Evolutionary conservation across 2,888 invertebrate genomes (phyloP).

Genomic region (Papilio gigon): DNA sequence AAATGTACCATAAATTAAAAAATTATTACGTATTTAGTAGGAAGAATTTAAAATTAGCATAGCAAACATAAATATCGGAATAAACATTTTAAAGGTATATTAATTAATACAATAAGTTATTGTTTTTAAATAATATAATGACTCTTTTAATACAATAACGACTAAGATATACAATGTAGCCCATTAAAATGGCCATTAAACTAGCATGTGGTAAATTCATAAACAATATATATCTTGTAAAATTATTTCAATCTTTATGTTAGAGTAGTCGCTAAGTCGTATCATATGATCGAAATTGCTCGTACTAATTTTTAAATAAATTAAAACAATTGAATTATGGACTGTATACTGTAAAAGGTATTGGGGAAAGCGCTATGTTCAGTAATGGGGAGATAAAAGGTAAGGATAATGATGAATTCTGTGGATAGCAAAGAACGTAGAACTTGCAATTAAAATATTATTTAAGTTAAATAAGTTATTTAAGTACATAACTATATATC

Average conservation of each 20-base stretch:
- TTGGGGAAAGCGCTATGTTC: too few species aligned
- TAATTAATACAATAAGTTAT: constrained; percentile 13
- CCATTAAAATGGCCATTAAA: background rate
- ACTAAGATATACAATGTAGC: background rate
- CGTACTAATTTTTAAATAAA: background rate
- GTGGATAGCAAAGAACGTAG: too few species aligned
- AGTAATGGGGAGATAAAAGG: too few species aligned
- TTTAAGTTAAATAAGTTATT: background rate
- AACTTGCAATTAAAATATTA: background rate
- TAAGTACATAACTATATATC: too few species aligned
- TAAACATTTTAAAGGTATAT: constrained; percentile 1
- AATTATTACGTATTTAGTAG: background rate
- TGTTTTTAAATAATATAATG: constrained; percentile 19
- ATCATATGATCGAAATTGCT: too few species aligned
- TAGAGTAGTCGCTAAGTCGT: too few species aligned
- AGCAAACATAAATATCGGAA: constrained; percentile 10
- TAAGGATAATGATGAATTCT: too few species aligned
- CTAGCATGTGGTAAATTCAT: constrained; percentile 8
- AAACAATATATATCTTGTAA: background rate
- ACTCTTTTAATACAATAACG: background rate
- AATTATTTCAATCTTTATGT: background rate
- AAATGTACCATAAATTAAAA: constrained; percentile 12
- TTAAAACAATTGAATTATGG: background rate
- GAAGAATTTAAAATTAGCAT: constrained; percentile 9
- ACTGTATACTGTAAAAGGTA: too few species aligned